phyloP scores from a whole-genome alignment of 2,113 vertebrate species.

The Suncus etruscus region DNA sequence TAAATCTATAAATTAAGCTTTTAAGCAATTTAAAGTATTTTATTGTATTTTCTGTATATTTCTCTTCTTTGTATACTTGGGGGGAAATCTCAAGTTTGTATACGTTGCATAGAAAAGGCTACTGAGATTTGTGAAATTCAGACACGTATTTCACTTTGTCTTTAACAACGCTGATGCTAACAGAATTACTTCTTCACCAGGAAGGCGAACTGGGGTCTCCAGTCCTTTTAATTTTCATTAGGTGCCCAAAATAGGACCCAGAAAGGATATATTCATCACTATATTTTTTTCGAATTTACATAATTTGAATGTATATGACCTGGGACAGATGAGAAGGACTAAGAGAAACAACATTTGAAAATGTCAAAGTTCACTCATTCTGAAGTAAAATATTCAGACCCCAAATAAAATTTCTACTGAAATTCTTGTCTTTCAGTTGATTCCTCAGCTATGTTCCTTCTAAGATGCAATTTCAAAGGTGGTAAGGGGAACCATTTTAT shows the following conservation, averaged over 20 bases:
- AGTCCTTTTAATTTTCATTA: background rate
- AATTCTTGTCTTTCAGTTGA: slow-evolving; percentile 42
- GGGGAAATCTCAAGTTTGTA: background rate
- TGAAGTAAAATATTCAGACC: slow-evolving; percentile 53
- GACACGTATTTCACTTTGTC: background rate
- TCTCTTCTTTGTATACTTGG: background rate
- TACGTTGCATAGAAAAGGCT: background rate
- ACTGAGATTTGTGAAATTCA: background rate
- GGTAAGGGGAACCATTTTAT: slow-evolving; percentile 51
- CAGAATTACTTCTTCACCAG: background rate
- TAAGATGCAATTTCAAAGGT: slow-evolving; percentile 55
- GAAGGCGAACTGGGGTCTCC: background rate
- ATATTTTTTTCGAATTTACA: slow-evolving; percentile 51
- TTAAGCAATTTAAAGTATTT: background rate
- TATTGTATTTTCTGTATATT: no score
- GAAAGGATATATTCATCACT: slow-evolving; percentile 22
- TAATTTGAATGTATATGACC: slow-evolving; percentile 67
- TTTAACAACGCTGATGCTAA: background rate
- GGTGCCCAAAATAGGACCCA: background rate
- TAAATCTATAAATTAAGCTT: slow-evolving; percentile 11
- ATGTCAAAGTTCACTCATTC: slow-evolving; percentile 52
- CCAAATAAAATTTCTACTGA: slow-evolving; percentile 33
- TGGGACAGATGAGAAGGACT: slow-evolving; percentile 53
- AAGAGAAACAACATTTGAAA: slow-evolving; percentile 57
- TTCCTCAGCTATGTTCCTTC: slow-evolving; percentile 18